These are phyloP conservation scores for Micrastur ruficollis DNA, from an alignment of 2,797 vertebrate genomes.

Conservation along the genomic window DNA sequence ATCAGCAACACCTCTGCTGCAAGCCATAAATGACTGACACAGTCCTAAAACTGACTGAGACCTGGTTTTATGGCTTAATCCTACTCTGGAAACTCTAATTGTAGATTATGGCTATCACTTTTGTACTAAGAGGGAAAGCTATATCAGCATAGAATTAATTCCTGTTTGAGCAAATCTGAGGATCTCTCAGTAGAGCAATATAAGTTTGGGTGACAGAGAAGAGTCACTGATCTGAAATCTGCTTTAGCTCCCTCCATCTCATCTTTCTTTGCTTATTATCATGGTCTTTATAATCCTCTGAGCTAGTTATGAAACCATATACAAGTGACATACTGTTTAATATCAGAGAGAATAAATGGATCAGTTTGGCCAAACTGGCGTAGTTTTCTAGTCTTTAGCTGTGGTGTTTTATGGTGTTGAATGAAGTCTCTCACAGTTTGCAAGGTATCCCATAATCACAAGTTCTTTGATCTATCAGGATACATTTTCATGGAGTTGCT, in stretches of 20 bases:
- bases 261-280: neutral
- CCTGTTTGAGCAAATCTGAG: neutral
- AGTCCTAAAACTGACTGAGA: neutral
- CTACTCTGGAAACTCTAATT: neutral
- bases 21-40: neutral
- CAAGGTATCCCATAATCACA: neutral
- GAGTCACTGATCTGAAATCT: neutral
- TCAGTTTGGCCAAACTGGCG: neutral
- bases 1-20: neutral
- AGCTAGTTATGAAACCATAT: neutral
- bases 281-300: neutral
- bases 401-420: neutral
- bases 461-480: neutral
- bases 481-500: accelerated
- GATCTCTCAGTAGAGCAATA: neutral
- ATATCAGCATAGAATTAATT: neutral
- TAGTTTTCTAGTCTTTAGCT: neutral
- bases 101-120: neutral
- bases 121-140: neutral
- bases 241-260: neutral
- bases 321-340: neutral
- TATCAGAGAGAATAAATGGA: neutral
- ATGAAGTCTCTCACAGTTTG: neutral
- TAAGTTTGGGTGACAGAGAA: neutral
- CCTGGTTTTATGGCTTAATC: neutral